Base-by-base conservation (phyloP, 92 coral and sea anemone species). In the Zoanthus sansibaricus region DNA sequence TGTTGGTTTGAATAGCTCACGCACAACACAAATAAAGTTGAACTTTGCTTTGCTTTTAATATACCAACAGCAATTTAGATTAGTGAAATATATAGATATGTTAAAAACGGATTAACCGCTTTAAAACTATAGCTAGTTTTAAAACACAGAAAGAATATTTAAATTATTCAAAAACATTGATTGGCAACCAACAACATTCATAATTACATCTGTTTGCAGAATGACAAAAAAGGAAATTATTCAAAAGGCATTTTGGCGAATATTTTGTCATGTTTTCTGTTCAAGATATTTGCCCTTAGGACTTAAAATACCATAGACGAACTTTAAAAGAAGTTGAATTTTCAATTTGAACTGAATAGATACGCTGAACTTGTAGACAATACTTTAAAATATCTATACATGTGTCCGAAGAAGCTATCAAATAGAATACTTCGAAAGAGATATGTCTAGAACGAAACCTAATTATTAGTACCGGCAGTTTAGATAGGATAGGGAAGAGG, bases 41-140 rank as follows among this genome's bases (percentile, higher is more conserved):
- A 80, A 80, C 85, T 80, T 66, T 80, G 61, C 14, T n/a, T 62
- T 66, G 85, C 46, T 66, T 66, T 59, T 42, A 80, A 64, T 80
- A 66, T 64, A 66, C 58, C 47, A 45, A 72, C 71, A 79, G 21
- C 25, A 25, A 25, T 79, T 79, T 48, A 79, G 68, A 59, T 66
- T 37, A 56, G 46, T 79, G 44, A 62, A 55, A 42, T 42, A 44
- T 66, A 62, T 64, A 49, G 56, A 67, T 68, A 45, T 80, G 32
- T 64, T 21, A 52, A 80, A 64, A 33, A 64, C 45, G 55, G 46
- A 18, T 67, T 64, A 64, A 45, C 75, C 25, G 42, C 66, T 46
- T 80, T 66, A 18, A 45, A 62, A 32, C 48, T 66, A n/a, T n/a
- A 13, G 73, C 52, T 80, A 46, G 66, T 56, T 59, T 25, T 80